Evolutionary conservation across 2,797 vertebrate genomes (phyloP), one percentile per base, ranked within the genome.

Genomic region (Xiphorhynchus erythropygius): DNA sequence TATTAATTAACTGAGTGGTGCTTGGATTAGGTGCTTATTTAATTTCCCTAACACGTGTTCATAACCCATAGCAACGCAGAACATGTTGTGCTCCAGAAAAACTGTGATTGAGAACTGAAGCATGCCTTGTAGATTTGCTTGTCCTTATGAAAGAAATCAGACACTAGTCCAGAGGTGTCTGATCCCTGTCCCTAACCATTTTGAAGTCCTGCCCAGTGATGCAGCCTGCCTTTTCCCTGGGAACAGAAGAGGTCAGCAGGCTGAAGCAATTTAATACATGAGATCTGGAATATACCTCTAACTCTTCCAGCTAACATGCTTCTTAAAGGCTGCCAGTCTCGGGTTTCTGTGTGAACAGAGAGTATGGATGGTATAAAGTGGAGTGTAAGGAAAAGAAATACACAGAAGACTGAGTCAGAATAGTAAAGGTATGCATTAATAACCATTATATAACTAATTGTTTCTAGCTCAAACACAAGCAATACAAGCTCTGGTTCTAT

Each of bases 11-110:
- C 52, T 28, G 73, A 73, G 47, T 32, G 55, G 64, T 69, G 65
- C 81, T 83, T 83, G 87, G 87, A 83, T 93, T 85, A 94, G 90
- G 86, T 87, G 52, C 92, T 90, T 96, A 92, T 69, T 92, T 79
- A 50, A 89, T 93, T 96, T 93, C 68, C 42, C 41, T 37, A 87
- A 52, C 56, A 32, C 1, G 1, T 47, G 63, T 52, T 91, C 87
- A 92, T 91, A 89, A 75, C 71, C 91, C 73, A 7, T 92, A 76
- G 89, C 84, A 91, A 92, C 76, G 55, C 50, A 24, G 84, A 87
- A 78, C 35, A 30, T 1, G 8, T 19, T 1, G 25, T 77, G 35
- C 73, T 94, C 53, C 55, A 75, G 55, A 87, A 94, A 85, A 76
- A 32, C 73, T 64, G 68, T 0, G 3, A 76, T 46, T 47, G 33